These are phyloP conservation scores for Limanda limanda DNA, from an alignment of 2,113 vertebrate species.

Conservation along the genomic window DNA sequence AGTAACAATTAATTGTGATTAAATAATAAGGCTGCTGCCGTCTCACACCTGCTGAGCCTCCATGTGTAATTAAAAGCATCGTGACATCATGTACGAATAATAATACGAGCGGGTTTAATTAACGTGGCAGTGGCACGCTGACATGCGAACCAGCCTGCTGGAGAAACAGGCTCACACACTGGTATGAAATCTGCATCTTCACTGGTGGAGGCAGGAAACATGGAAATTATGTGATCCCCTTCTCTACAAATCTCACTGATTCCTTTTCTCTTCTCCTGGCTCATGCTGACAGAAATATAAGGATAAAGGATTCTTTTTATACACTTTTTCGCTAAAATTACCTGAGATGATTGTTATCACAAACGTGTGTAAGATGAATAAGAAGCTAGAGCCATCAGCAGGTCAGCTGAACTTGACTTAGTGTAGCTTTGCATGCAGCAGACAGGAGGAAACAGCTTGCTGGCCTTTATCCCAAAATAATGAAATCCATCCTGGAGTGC, in stretches of 20 bases:
- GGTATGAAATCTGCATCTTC: background rate
- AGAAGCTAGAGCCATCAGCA: no score
- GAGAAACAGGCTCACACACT: background rate
- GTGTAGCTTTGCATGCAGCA: no score
- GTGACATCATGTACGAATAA: background rate
- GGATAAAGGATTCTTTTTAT: no score
- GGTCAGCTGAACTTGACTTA: no score
- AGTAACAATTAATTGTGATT: slow-evolving; percentile 34
- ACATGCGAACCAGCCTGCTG: background rate
- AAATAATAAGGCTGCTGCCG: slow-evolving; percentile 24
- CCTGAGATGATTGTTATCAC: no score
- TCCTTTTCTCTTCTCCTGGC: background rate
- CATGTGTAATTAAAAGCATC: background rate
- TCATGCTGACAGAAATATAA: background rate
- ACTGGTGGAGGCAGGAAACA: background rate
- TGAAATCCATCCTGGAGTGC: no score
- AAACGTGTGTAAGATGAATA: no score
- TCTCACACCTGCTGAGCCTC: background rate
- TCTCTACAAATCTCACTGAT: background rate
- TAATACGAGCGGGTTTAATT: slow-evolving; percentile 21
- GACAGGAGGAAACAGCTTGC: no score
- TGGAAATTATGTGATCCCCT: background rate
- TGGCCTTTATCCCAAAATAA: no score
- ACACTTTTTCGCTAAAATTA: no score
- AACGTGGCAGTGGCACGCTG: background rate